These are phyloP conservation scores for Lepidothrix coronata DNA, from an alignment of 2,113 vertebrate species.

Conservation along the genomic window DNA sequence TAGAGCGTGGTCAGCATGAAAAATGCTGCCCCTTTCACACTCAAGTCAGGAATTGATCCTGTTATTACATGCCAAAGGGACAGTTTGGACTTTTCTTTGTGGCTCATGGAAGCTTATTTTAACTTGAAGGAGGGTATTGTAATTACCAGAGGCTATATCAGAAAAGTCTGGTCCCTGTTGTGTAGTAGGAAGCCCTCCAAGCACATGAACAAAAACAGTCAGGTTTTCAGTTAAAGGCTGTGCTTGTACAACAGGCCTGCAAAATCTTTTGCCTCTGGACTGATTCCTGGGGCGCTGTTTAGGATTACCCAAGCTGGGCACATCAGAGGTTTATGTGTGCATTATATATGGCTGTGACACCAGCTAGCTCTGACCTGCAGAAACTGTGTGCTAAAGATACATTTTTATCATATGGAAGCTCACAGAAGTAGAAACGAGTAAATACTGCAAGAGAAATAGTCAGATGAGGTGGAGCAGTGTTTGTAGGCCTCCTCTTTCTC, in stretches of 20 bases:
- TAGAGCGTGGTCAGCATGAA: neutral
- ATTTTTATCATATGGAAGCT: neutral
- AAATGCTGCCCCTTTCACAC: neutral
- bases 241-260: neutral
- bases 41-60: neutral
- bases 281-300: neutral
- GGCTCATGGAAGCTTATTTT: neutral
- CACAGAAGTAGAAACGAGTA: neutral
- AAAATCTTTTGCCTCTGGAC: neutral
- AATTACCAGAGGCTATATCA: neutral
- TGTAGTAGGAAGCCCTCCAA: neutral
- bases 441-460: neutral
- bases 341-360: neutral
- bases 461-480: neutral
- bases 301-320: neutral
- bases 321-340: neutral
- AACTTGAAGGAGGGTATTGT: neutral
- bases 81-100: neutral
- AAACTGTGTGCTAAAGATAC: neutral
- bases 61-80: neutral
- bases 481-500: neutral
- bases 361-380: neutral
- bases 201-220: neutral
- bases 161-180: neutral
- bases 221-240: neutral